Evolutionary conservation across 2,113 vertebrate species (phyloP).

Genomic region (Bufo bufo): DNA sequence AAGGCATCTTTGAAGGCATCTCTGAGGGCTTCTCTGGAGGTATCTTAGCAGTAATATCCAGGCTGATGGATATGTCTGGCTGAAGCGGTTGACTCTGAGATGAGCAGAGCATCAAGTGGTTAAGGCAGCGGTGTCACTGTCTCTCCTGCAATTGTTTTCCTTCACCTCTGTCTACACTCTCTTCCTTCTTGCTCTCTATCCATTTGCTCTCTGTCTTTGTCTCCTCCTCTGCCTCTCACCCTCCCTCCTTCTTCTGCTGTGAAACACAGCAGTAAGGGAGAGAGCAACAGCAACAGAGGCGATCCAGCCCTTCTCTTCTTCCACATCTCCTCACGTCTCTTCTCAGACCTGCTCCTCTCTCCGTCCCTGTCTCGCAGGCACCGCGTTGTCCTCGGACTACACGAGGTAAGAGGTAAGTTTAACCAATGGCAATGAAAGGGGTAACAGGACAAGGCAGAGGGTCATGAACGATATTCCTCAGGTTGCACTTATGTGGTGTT

Average conservation of each 20-base stretch:
- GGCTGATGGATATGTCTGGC: not conserved
- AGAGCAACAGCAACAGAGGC: conserved; percentile 34
- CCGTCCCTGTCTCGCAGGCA: not conserved
- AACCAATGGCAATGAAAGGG: not conserved
- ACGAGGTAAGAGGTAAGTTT: conserved; percentile 32
- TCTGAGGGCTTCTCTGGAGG: not conserved
- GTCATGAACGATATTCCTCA: not conserved
- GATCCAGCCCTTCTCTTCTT: not conserved
- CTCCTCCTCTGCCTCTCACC: conserved; percentile 45
- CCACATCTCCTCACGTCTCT: conserved; percentile 7
- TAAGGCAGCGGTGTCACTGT: conserved; percentile 11
- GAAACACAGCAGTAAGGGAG: conserved; percentile 43
- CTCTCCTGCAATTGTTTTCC: conserved; percentile 16
- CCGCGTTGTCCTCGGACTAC: not conserved
- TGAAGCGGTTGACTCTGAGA: not conserved
- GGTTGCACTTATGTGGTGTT: not conserved
- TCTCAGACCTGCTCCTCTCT: not conserved
- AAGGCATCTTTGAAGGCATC: not conserved
- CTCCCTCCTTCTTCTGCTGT: conserved; percentile 46
- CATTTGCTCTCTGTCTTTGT: conserved; percentile 45
- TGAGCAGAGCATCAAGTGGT: conserved; percentile 21
- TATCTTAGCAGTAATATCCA: not conserved
- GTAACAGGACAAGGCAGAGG: not conserved
- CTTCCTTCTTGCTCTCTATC: conserved; percentile 38
- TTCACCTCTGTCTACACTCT: conserved; percentile 50